Evolutionary conservation across 1,140 invertebrate species (phyloP).

Genomic region (Drosophila rufa): DNA sequence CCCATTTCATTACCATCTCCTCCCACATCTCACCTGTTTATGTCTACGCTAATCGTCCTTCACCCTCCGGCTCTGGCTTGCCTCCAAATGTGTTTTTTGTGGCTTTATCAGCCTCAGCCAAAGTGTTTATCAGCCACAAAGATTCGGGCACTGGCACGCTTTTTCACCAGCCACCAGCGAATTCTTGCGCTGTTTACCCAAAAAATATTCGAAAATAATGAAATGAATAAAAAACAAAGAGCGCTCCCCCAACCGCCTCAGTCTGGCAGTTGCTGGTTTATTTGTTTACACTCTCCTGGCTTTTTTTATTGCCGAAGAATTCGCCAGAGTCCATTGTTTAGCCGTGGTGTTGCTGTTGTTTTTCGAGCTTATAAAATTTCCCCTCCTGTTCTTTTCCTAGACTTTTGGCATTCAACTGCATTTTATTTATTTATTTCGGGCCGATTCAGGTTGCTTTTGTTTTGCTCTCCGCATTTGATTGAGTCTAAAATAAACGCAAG

Average conservation of each 20-base stretch:
- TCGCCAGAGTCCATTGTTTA: constrained; percentile 21
- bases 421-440: constrained; percentile 45
- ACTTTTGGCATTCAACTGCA: constrained; percentile 44
- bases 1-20: constrained; percentile 8
- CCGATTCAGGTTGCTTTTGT: constrained; percentile 30
- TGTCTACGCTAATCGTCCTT: constrained; percentile 41
- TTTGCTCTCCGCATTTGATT: constrained; percentile 31
- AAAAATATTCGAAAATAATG: constrained; percentile 43
- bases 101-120: constrained; percentile 32
- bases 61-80: constrained; percentile 24
- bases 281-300: constrained; percentile 47
- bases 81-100: constrained; percentile 18
- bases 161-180: constrained; percentile 27
- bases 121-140: constrained; percentile 43
- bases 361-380: constrained; percentile 21
- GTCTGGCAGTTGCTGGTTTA: constrained; percentile 45
- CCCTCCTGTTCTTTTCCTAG: constrained; percentile 15
- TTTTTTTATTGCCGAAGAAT: constrained; percentile 48
- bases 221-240: constrained; percentile 41
- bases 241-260: not conserved
- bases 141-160: constrained; percentile 36
- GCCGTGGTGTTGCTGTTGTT: constrained; percentile 9
- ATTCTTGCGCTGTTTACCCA: constrained; percentile 27
- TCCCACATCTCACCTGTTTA: constrained; percentile 29
- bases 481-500: constrained; percentile 47